A percentile compares a stretch with the other conserved stretches of the same genome.
These are phyloP conservation scores for Apotomis betuletana DNA, from an alignment of 2,888 invertebrate species.

Conservation along the genomic window DNA sequence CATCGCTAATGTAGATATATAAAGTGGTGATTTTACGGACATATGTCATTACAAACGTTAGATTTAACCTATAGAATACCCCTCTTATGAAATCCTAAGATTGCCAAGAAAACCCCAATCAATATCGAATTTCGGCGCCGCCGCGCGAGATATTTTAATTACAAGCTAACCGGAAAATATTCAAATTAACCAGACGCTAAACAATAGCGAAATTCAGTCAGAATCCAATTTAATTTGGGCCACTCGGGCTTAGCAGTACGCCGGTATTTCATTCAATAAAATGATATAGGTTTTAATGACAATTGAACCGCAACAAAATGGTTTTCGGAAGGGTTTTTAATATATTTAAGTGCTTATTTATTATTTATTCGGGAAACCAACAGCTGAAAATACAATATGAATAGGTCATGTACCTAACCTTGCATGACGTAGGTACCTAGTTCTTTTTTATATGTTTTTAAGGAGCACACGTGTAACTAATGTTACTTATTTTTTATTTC, in stretches of 20 bases:
- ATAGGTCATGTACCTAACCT: no score
- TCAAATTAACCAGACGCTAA: slow-evolving; percentile 58
- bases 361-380: no score
- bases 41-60: no score
- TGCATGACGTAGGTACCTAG: no score
- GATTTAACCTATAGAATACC: no score
- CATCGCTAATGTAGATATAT: no score
- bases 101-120: neutral
- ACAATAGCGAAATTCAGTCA: slow-evolving; percentile 53
- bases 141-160: slow-evolving; percentile 55
- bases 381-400: no score
- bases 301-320: slow-evolving; percentile 30
- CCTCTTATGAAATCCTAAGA: neutral
- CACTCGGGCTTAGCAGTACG: slow-evolving; percentile 43
- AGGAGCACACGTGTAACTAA: no score
- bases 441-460: no score
- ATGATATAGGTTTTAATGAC: slow-evolving; percentile 41
- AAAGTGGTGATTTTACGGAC: neutral
- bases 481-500: no score
- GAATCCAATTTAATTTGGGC: slow-evolving; percentile 51
- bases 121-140: neutral
- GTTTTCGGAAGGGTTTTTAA: slow-evolving; percentile 18
- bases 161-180: slow-evolving; percentile 61
- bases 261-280: slow-evolving; percentile 43
- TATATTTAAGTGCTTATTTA: slow-evolving; percentile 1